Conservation (phyloP, 2,888 invertebrate genomes). For the Chrysotoxum bicinctum region DNA sequence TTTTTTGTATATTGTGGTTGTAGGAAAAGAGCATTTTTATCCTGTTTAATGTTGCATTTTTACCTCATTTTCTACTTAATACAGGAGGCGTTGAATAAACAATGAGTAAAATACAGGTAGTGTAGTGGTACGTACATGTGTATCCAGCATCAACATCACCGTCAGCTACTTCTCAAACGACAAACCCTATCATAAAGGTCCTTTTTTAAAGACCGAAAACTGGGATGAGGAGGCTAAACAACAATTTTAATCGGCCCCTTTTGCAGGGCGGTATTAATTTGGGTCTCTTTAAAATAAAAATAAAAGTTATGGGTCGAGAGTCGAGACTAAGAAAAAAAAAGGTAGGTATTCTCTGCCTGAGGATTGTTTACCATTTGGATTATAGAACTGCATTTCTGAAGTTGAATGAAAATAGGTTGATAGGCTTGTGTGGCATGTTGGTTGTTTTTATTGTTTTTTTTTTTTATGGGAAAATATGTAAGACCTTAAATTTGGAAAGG, state of each 20-base stretch:
- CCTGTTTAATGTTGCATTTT: constrained; percentile 64
- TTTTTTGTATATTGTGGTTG: constrained; percentile 11
- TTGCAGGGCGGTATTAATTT: constrained; percentile 59
- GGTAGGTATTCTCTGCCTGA: constrained; percentile 34
- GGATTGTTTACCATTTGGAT: constrained; percentile 42
- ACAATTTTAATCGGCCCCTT: constrained; percentile 57
- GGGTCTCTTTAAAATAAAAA: constrained; percentile 18
- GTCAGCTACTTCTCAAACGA: constrained; percentile 12
- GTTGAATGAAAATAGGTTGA: constrained; percentile 30
- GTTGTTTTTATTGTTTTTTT: no score
- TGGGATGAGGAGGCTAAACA: constrained; percentile 18
- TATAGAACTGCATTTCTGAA: constrained; percentile 14
- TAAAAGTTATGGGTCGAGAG: constrained; percentile 23
- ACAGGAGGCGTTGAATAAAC: constrained; percentile 51
- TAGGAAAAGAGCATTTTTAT: constrained; percentile 39
- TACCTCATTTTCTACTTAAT: constrained; percentile 65
- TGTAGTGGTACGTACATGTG: no score
- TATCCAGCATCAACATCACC: constrained; percentile 11
- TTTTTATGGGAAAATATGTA: no score
- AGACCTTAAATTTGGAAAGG: no score
- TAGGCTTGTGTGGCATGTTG: background rate
- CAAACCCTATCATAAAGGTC: constrained; percentile 37
- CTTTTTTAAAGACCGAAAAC: constrained; percentile 3
- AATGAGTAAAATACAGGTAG: constrained; percentile 26
- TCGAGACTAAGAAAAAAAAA: constrained; percentile 39